Evolutionary conservation across 2,113 vertebrate species (phyloP), one percentile per base, ranked within the genome.

Genomic region (Cottus gobio): DNA sequence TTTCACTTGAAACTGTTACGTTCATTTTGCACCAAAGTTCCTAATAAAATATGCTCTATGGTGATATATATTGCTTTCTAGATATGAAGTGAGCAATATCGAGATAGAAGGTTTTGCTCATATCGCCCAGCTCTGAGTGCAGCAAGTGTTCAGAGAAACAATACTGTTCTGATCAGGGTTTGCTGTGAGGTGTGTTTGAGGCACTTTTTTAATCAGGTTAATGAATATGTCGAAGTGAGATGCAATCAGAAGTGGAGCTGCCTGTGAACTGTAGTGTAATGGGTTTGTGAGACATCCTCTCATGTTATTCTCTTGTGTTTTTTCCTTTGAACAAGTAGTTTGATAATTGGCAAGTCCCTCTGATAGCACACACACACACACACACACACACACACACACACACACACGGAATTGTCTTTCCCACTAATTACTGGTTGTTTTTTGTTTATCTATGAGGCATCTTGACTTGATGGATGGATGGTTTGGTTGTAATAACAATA

Each of bases 401-500:
- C 37, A 37, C 13, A 22, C 12, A 42, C 15, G 15, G 5, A 36
- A 26, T 30, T 44, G 42, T 63, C 6, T n/a, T 54, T 58, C 22
- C 24, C 62, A 34, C 1, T 37, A 54, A 67, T 84, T 7, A 36
- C 9, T 56, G 9, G 1, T 62, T 6, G 39, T 44, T 28, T 36
- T 28, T 71, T 34, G 1, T 62, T 37, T 24, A 57, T 74, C 22
- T 73, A 0, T 65, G 39, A 82, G 28, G 28, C 36, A 39, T 78
- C 50, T 89, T 72, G 58, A 63, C 50, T 86, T 67, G 62, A 63
- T 66, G 62, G 46, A 37, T 82, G 68, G 46, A 37, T 82, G 68
- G 48, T 77, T 85, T 82, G 34, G 39, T 77, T 74, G 26, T 78
- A 70, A 70, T 77, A 74, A 60, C 70, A 61, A 73, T 71, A 65